Conservation (phyloP, 2,113 vertebrate genomes). For the Rhinopithecus roxellana region DNA sequence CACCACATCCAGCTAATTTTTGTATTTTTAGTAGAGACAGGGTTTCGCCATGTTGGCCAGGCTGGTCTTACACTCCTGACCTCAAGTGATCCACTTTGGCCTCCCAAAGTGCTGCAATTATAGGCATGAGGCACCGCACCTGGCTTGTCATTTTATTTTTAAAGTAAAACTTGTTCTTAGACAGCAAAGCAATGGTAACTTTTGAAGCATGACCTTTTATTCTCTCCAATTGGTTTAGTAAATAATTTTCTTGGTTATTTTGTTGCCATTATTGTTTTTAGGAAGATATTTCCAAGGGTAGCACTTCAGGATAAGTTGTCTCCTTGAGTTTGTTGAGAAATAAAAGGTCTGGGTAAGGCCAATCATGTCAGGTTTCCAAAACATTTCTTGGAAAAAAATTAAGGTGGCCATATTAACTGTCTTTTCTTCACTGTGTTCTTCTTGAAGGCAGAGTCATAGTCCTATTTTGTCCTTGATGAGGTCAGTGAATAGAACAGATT, state of each 20-base stretch:
- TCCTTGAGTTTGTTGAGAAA: neutral
- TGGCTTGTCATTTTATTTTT: slow-evolving; percentile 14
- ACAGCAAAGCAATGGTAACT: neutral
- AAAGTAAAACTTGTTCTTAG: neutral
- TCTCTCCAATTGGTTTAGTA: neutral
- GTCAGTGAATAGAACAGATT: neutral
- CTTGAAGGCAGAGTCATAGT: neutral
- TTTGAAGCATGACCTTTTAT: neutral
- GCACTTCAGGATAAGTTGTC: neutral
- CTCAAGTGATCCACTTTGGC: too few relatives aligned
- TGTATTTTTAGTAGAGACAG: too few relatives aligned
- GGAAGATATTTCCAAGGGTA: neutral
- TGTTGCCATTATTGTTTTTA: neutral
- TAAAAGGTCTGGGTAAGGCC: neutral
- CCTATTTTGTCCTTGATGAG: neutral
- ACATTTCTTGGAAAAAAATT: neutral
- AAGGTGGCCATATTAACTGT: neutral
- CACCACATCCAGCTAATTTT: too few relatives aligned
- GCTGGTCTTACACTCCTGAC: too few relatives aligned
- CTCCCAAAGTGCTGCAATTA: too few relatives aligned
- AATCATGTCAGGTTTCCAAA: neutral
- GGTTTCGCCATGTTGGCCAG: too few relatives aligned
- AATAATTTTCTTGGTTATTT: neutral
- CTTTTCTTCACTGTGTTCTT: neutral
- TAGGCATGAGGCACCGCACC: too few relatives aligned